These are phyloP conservation scores for Nibea albiflora DNA, from an alignment of 2,113 vertebrate genomes.

Conservation along the genomic window DNA sequence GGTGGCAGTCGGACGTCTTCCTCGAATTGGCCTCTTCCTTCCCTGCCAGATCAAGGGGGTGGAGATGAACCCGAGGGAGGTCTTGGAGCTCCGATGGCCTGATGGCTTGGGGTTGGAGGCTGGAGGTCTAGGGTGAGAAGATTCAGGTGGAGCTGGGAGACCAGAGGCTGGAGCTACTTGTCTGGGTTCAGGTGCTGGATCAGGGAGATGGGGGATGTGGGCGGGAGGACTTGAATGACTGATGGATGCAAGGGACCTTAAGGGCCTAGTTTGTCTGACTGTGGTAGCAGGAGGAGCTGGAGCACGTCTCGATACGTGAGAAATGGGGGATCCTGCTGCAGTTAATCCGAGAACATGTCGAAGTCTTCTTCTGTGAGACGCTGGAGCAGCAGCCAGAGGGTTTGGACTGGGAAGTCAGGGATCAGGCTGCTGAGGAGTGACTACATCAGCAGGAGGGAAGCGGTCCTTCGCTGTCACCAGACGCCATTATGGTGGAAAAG, in stretches of 20 bases:
- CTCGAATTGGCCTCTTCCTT: slow-evolving; percentile 80
- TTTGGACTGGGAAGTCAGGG: neutral
- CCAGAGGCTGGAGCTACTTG: neutral
- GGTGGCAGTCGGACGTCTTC: slow-evolving; percentile 24
- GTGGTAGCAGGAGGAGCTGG: too few species aligned
- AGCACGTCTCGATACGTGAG: neutral
- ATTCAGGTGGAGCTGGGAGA: slow-evolving; percentile 22
- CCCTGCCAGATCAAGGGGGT: slow-evolving; percentile 86
- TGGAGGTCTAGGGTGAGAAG: slow-evolving; percentile 33
- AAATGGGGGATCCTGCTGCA: neutral
- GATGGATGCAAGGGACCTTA: neutral
- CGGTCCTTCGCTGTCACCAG: slow-evolving; percentile 39
- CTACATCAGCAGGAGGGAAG: neutral
- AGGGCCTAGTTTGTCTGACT: neutral
- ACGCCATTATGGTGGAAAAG: slow-evolving; percentile 48
- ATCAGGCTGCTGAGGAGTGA: slow-evolving; percentile 2
- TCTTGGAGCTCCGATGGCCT: slow-evolving; percentile 63
- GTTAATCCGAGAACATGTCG: slow-evolving; percentile 12
- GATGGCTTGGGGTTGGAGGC: slow-evolving; percentile 12
- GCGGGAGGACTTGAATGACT: neutral
- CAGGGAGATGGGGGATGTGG: neutral
- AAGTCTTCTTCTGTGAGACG: slow-evolving; percentile 2
- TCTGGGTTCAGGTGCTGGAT: slow-evolving; percentile 1
- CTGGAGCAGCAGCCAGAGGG: neutral
- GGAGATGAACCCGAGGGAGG: slow-evolving; percentile 87